phyloP scores from a whole-genome alignment of 2,888 invertebrate genomes.

The Aethes cnicana region DNA sequence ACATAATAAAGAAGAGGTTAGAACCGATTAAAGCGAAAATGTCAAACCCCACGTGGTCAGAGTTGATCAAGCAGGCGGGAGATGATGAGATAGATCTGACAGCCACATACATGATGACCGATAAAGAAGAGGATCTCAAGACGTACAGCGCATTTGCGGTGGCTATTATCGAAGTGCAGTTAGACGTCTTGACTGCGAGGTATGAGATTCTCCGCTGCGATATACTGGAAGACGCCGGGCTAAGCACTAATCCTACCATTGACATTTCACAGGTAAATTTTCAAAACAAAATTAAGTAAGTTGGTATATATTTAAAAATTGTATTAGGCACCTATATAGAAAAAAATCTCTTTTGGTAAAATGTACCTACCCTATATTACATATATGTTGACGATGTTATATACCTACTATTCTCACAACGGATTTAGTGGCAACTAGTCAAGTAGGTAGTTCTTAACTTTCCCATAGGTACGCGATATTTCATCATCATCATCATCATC shows the following conservation, averaged over 20 bases:
- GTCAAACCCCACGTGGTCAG: conserved; percentile 80
- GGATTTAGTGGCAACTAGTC: too few relatives aligned
- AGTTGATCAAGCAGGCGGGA: conserved; percentile 80
- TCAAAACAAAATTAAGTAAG: too few relatives aligned
- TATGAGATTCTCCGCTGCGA: conserved; percentile 83
- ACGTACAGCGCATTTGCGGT: conserved; percentile 83
- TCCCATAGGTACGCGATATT: too few relatives aligned
- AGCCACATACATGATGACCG: conserved; percentile 83
- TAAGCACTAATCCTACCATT: conserved; percentile 85
- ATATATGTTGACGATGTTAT: too few relatives aligned
- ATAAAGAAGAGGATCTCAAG: conserved; percentile 72
- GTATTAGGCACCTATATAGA: too few relatives aligned
- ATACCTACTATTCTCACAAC: too few relatives aligned
- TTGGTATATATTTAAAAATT: too few relatives aligned
- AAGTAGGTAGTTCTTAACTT: too few relatives aligned
- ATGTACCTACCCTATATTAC: too few relatives aligned
- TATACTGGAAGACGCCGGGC: conserved; percentile 86
- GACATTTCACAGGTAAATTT: conserved; percentile 84
- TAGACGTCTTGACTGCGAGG: conserved; percentile 88
- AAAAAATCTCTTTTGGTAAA: too few relatives aligned
- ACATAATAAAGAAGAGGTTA: conserved; percentile 79
- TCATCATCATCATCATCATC: too few relatives aligned
- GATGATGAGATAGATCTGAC: conserved; percentile 81
- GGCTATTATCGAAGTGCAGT: conserved; percentile 83
- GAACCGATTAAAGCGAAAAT: conserved; percentile 76